Evolutionary conservation across 2,888 invertebrate species (phyloP), one percentile per base, ranked within the genome.

Genomic region (Diogma glabrata): DNA sequence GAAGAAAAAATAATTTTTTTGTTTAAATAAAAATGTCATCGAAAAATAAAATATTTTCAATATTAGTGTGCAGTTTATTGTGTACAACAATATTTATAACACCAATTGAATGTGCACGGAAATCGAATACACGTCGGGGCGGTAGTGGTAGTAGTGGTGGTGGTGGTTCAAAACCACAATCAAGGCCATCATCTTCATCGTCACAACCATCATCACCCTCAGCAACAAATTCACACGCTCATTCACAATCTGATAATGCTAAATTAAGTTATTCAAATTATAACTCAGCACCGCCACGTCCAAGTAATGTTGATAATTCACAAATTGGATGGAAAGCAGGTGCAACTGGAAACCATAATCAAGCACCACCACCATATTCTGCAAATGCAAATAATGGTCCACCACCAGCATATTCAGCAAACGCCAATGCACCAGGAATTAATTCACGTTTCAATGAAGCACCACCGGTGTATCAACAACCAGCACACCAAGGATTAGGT

Each of bases 201-300:
- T 43, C 43, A 5, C n/a, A 23, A n/a, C 23, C 43, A 12, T 22
- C 43, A n/a, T 43, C 43, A 6, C 23, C 6, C 6, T 40, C 40
- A 9, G 22, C 20, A 43, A 43, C 43, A 43, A 43, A 43, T 43
- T 43, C 43, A 23, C 43, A 43, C 23, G 43, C 43, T n/a, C 20
- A 43, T 43, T 43, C 43, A 23, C 43, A 43, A 22, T 20, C 43
- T n/a, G 43, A 43, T 22, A 23, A 8, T 12, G 43, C 43, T 5
- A 43, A 43, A 43, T 43, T 22, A n/a, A 43, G 43, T 43, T 43
- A 43, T 22, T 23, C 43, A 43, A 43, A 22, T 43, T 43, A 43
- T 43, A 43, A 43, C 14, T 43, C 43, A 12, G 22, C 20, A 22
- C 43, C 43, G 2, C 43, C 43, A 22, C 20, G 14, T 22, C 4